These are phyloP conservation scores for Diceros bicornis DNA, from an alignment of 2,797 vertebrate genomes.

Conservation along the genomic window DNA sequence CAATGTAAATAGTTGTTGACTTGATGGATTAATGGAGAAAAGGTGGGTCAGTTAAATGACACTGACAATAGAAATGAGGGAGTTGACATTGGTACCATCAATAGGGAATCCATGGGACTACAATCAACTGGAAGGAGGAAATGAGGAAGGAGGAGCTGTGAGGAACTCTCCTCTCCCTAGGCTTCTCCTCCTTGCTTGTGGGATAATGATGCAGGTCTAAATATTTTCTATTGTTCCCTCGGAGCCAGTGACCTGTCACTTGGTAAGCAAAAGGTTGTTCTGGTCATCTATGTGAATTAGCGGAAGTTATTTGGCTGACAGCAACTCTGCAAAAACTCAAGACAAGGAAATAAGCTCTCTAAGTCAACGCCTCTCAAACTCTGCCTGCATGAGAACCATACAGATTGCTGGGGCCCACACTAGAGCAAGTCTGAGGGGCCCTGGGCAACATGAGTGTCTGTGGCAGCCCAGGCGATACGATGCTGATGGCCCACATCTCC, in stretches of 20 bases:
- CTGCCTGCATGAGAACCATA: not conserved
- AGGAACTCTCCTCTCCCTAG: not conserved
- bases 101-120: too few relatives aligned
- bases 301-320: not conserved
- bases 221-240: not conserved
- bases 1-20: not conserved
- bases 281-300: not conserved
- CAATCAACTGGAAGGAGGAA: not conserved
- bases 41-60: not conserved
- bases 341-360: not conserved
- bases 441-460: not conserved
- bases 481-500: not conserved
- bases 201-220: not conserved
- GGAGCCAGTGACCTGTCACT: not conserved
- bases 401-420: not conserved
- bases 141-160: not conserved
- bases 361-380: not conserved
- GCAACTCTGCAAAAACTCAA: not conserved
- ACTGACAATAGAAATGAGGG: not conserved
- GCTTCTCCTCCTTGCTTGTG: not conserved
- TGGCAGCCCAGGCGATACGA: not conserved
- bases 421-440: not conserved
- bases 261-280: not conserved
- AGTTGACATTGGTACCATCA: not conserved
- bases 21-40: not conserved